Percentiles rank a stretch among this genome's conserved stretches.
phyloP scores from a whole-genome alignment of 2,797 vertebrate species.

The Yasuhikotakia modesta region DNA sequence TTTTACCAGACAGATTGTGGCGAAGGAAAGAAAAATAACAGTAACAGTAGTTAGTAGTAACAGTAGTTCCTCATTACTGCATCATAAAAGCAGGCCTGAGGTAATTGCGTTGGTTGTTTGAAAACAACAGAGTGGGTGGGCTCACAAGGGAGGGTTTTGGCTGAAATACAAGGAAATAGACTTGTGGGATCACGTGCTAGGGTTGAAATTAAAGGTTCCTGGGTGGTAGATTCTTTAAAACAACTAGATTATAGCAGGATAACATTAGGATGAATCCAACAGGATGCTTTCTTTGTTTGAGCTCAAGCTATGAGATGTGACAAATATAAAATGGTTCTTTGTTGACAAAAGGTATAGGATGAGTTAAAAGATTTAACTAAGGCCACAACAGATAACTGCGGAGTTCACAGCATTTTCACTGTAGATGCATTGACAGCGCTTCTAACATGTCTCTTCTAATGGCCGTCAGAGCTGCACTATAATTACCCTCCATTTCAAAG shows the following conservation, averaged over 20 bases:
- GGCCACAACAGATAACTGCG: slow-evolving; percentile 60
- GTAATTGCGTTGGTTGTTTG: slow-evolving; percentile 47
- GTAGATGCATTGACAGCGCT: slow-evolving; percentile 62
- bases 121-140: slow-evolving; percentile 67
- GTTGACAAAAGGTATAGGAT: slow-evolving; percentile 39
- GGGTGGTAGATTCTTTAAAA: slow-evolving; percentile 5
- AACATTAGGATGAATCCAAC: slow-evolving; percentile 25
- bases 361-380: slow-evolving; percentile 44
- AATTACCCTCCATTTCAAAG: slow-evolving; percentile 69
- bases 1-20: slow-evolving; percentile 7
- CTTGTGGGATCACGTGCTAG: slow-evolving; percentile 17
- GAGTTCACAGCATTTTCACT: slow-evolving; percentile 61
- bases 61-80: slow-evolving; percentile 44
- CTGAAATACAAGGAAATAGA: slow-evolving; percentile 31
- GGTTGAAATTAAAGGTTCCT: slow-evolving; percentile 35
- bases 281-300: slow-evolving; percentile 30
- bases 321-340: neutral
- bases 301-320: neutral
- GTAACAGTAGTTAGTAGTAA: slow-evolving; percentile 29
- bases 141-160: slow-evolving; percentile 52
- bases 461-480: slow-evolving; percentile 64
- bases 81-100: slow-evolving; percentile 33
- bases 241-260: slow-evolving; percentile 26
- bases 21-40: slow-evolving; percentile 22
- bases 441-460: slow-evolving; percentile 64